Conservation (phyloP, 2,797 vertebrate species). For the Darevskia nairensis region DNA sequence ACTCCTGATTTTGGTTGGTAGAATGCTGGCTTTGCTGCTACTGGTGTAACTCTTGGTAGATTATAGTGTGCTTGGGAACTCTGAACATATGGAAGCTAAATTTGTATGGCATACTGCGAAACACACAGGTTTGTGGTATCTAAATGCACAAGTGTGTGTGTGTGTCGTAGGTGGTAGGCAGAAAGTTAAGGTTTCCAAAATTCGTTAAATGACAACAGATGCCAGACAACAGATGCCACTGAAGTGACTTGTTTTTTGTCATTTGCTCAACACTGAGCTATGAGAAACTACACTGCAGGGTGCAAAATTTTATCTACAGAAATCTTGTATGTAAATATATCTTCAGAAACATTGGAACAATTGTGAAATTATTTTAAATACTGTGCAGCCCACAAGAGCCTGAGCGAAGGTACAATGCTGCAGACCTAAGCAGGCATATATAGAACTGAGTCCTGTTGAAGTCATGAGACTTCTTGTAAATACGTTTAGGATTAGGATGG, state of each 20-base stretch:
- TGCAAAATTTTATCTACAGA: background rate
- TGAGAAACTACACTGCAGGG: background rate
- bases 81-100: conserved; percentile 12
- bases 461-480: background rate
- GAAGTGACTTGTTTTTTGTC: background rate
- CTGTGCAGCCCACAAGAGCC: background rate
- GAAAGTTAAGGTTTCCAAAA: conserved; percentile 4
- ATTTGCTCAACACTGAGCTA: background rate
- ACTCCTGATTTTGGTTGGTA: background rate
- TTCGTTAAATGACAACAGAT: conserved; percentile 9
- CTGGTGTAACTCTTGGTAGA: background rate
- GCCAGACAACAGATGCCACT: conserved; percentile 9
- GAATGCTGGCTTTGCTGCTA: background rate
- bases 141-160: conserved; percentile 1
- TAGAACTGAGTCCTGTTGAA: background rate
- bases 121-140: conserved; percentile 3
- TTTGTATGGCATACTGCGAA: background rate
- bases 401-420: background rate
- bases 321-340: background rate
- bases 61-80: background rate
- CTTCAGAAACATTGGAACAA: background rate
- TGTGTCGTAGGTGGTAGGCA: background rate
- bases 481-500: background rate
- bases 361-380: background rate
- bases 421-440: background rate